A percentile compares a stretch with the other conserved stretches of the same genome.
These are phyloP conservation scores for Choristoneura fumiferana DNA, from an alignment of 1,140 invertebrate genomes.

Conservation along the genomic window DNA sequence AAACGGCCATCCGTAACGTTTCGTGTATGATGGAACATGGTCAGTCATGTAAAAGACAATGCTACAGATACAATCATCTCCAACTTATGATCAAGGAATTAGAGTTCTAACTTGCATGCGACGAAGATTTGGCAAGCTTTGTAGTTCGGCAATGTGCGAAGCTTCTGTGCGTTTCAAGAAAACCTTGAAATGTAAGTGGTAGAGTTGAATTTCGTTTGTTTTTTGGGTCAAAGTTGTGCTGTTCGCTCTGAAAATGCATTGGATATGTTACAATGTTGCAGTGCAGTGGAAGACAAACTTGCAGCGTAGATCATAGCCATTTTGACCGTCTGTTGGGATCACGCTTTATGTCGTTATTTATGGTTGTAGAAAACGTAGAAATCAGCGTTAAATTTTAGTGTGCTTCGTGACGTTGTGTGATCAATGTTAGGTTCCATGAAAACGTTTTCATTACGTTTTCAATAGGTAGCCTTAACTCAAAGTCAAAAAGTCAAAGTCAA, in stretches of 20 bases:
- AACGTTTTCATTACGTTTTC: too few species aligned
- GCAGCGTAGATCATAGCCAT: conserved; percentile 37
- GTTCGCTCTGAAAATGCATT: conserved; percentile 32
- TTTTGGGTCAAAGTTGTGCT: background rate
- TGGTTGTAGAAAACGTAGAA: background rate
- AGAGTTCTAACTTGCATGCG: background rate
- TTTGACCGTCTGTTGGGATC: conserved; percentile 18
- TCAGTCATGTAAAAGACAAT: background rate
- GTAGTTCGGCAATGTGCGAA: too few species aligned
- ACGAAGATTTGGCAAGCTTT: too few species aligned
- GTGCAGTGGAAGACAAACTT: conserved; percentile 37
- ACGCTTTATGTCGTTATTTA: conserved; percentile 5
- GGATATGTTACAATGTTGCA: conserved; percentile 38
- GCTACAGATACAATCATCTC: background rate
- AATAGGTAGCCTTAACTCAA: too few species aligned
- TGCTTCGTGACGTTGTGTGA: too few species aligned
- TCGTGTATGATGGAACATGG: conserved; percentile 6
- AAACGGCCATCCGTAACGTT: background rate
- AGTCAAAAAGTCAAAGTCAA: too few species aligned
- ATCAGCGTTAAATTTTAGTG: too few species aligned
- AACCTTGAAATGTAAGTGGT: too few species aligned
- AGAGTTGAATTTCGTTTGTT: background rate
- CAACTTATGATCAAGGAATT: background rate
- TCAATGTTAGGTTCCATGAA: too few species aligned
- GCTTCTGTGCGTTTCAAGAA: too few species aligned